A percentile compares a stretch with the other conserved stretches of the same genome.
Conservation (phyloP, 2,888 invertebrate genomes). For the Aelia acuminata region DNA sequence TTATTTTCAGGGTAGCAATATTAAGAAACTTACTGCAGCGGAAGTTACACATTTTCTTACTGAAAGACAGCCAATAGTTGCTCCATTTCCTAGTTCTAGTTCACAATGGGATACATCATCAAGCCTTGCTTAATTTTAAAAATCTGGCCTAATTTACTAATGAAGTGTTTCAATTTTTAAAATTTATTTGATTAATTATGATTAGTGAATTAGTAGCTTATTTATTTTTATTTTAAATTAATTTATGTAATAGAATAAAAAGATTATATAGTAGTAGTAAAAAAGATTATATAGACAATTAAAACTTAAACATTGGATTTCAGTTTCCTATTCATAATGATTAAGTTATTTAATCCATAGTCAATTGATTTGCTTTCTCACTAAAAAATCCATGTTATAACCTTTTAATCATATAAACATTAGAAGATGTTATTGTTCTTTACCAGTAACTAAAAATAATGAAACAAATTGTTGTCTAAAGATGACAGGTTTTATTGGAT, state of each 20-base stretch:
- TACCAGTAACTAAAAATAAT: neutral
- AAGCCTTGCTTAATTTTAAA: neutral
- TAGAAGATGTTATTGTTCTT: neutral
- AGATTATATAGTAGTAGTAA: no score
- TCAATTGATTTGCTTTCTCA: neutral
- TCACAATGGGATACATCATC: neutral
- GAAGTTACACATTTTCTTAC: neutral
- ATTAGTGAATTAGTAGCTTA: neutral
- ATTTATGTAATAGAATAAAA: neutral
- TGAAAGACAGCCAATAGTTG: neutral
- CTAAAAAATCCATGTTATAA: neutral
- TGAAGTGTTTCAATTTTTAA: neutral
- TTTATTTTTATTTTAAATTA: neutral
- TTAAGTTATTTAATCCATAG: no score
- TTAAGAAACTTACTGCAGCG: neutral
- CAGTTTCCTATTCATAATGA: no score
- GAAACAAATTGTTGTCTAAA: neutral
- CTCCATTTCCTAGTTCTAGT: neutral
- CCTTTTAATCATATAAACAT: neutral
- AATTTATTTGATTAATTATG: neutral
- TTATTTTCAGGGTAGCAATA: slow-evolving; percentile 20
- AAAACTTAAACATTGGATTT: no score
- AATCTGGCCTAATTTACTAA: neutral
- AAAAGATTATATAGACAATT: no score
- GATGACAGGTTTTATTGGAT: neutral